Base-by-base conservation (phyloP, 2,113 vertebrate species). In the Vulpes ferrilata region DNA sequence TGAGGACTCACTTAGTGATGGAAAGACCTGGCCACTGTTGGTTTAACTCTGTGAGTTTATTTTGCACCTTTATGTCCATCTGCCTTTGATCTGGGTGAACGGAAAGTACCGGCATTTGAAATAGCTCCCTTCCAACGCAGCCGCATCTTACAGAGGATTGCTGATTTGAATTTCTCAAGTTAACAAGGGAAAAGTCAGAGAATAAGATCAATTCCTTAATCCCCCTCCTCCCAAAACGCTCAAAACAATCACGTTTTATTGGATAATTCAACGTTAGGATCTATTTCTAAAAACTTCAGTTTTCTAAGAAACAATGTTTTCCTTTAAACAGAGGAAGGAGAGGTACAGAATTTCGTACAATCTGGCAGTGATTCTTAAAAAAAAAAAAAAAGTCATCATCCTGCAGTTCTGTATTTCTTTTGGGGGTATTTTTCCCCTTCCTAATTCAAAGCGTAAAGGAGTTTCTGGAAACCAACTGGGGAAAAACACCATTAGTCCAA, bases 371-470 rank as follows among this genome's bases (percentile, higher is more conserved):
- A 38, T 64, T 81, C 84, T 74, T 69, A 43, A 76, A 90, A 73
- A 82, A 71, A 69, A 73, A 69, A 59, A 35, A 35, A 35, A 35
- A 5, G 30, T 51, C 62, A 69, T 38, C 17, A 16, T 3, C 3
- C 74, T n/a, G 7, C 8, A 57, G 74, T 30, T 90, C n/a, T 69
- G 11, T 55, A 35, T 88, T 92, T 96, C 93, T 97, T 97, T 95
- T 8, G 88, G 65, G 88, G 71, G 4, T 55, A 90, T 95, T 93
- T 96, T 73, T 11, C 8, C 76, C 51, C 74, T 89, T 94, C 82
- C 64, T 91, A 89, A 92, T 91, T 95, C 93, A 92, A 93, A 83
- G 73, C 89, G 97, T 90, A 88, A 79, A 84, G 64, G 87, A 71
- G 43, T 95, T 95, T 88, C 93, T 93, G 62, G 96, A 97, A 95